phyloP scores from a whole-genome alignment of 2,888 invertebrate genomes.

The Capitulum mitella region DNA sequence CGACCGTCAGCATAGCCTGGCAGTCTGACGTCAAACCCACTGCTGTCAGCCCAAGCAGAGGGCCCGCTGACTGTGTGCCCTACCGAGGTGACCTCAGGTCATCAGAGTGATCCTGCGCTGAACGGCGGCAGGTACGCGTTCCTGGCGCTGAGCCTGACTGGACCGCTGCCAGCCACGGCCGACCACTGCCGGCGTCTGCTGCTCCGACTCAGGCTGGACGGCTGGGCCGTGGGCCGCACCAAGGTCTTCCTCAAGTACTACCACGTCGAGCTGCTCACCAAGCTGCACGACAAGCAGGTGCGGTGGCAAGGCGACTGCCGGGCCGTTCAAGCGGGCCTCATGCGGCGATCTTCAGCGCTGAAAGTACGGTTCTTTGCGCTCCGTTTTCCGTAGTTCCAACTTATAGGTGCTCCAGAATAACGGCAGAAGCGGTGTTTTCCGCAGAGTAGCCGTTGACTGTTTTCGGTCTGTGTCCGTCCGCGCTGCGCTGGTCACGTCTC shows the following conservation, averaged over 20 bases:
- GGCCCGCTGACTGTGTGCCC: too few relatives aligned
- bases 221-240: slow-evolving; percentile 70
- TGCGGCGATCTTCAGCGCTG: neutral
- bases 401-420: neutral
- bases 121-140: slow-evolving; percentile 70
- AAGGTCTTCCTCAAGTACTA: slow-evolving; percentile 76
- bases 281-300: slow-evolving; percentile 62
- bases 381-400: neutral
- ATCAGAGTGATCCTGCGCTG: too few relatives aligned
- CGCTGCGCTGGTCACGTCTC: neutral
- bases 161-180: slow-evolving; percentile 58
- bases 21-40: too few relatives aligned
- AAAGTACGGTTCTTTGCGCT: neutral
- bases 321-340: neutral
- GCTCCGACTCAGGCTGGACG: slow-evolving; percentile 62
- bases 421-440: neutral
- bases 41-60: too few relatives aligned
- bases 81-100: too few relatives aligned
- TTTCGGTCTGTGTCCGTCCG: neutral
- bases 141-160: slow-evolving; percentile 62
- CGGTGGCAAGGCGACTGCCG: slow-evolving; percentile 35
- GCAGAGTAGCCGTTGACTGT: neutral
- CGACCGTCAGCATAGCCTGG: too few relatives aligned
- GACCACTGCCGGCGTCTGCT: slow-evolving; percentile 63
- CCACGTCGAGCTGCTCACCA: slow-evolving; percentile 66